phyloP scores from a whole-genome alignment of 2,888 invertebrate species.

The Scrobipalpa atriplicella region DNA sequence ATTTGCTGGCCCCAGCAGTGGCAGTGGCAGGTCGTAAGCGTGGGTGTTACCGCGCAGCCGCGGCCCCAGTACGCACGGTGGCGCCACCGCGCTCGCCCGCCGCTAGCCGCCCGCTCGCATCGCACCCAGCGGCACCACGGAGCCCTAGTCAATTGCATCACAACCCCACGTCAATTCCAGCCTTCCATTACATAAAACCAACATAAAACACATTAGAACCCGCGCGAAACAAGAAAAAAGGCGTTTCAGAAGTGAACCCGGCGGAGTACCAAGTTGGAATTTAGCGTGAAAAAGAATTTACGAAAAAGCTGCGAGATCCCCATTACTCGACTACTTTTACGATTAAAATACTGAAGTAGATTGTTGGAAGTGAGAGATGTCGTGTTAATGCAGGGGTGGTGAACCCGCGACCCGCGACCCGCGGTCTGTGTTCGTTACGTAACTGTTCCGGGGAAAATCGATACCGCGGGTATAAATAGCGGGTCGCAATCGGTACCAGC shows the following conservation, averaged over 20 bases:
- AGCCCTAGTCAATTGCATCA: constrained; percentile 26
- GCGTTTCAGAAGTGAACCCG: not conserved
- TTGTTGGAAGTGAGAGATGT: constrained; percentile 30
- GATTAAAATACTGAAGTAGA: no score
- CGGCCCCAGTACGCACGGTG: constrained; percentile 64
- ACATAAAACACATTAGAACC: not conserved
- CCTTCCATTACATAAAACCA: constrained; percentile 59
- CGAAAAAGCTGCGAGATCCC: constrained; percentile 10
- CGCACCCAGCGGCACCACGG: constrained; percentile 6
- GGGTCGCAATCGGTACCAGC: constrained; percentile 71
- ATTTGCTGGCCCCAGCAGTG: constrained; percentile 10
- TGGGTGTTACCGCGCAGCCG: constrained; percentile 32
- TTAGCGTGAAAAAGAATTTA: not conserved
- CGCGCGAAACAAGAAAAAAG: not conserved
- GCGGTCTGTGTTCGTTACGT: constrained; percentile 67
- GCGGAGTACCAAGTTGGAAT: not conserved
- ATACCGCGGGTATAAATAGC: constrained; percentile 79
- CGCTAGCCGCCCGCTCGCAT: no score
- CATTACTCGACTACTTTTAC: not conserved
- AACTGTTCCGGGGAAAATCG: constrained; percentile 77
- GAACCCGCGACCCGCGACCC: constrained; percentile 55
- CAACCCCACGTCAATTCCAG: constrained; percentile 49
- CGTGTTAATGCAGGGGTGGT: constrained; percentile 54
- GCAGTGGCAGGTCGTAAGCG: not conserved
- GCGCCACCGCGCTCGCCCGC: constrained; percentile 67